Evolutionary conservation across 2,888 invertebrate genomes (phyloP), one percentile per base, ranked within the genome.

Genomic region (Pseudanteris insignis): DNA sequence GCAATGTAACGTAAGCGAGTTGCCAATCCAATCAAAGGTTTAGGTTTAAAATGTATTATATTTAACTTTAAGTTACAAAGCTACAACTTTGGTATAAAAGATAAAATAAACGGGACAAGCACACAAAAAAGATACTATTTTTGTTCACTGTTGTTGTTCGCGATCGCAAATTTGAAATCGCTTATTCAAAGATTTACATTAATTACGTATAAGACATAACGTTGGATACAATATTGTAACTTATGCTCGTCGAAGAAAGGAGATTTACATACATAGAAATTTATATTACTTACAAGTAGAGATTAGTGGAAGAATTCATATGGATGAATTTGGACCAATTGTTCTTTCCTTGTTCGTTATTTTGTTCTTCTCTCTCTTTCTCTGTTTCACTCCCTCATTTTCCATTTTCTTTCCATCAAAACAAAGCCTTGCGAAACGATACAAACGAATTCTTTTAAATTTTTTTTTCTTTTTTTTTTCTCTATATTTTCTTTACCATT

Each of bases 51-150:
- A 66, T 68, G 63, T 66, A 63, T 60, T 74, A 76, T 77, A 79
- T 77, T 68, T 58, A 80, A 80, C 79, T 73, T 78, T 75, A 79
- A 77, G 72, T 78, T 79, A 79, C 77, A 80, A 72, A 78, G 63
- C 77, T 80, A 80, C 80, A 79, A 80, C 81, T 81, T 81, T 81
- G 81, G 81, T 81, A 81, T 81, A 81, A 81, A 81, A 68, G 69
- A 70, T 75, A 76, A 60, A 60, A 53, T 59, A 59, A 60, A 53
- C 57, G 50, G 60, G 46, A 60, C 64, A 53, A 60, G 57, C 60
- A 60, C 60, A 64, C 64, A 64, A 60, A n/a, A n/a, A 53, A 51
- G 43, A 57, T 57, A 60, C 60, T 60, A 60, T 64, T 44, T 40
- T 33, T n/a, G n/a, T 60, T 60, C 57, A 53, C 63, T 63, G 63